Evolutionary conservation across 2,113 vertebrate genomes (phyloP), one percentile per base, ranked within the genome.

Genomic region (Sylvietta virens): DNA sequence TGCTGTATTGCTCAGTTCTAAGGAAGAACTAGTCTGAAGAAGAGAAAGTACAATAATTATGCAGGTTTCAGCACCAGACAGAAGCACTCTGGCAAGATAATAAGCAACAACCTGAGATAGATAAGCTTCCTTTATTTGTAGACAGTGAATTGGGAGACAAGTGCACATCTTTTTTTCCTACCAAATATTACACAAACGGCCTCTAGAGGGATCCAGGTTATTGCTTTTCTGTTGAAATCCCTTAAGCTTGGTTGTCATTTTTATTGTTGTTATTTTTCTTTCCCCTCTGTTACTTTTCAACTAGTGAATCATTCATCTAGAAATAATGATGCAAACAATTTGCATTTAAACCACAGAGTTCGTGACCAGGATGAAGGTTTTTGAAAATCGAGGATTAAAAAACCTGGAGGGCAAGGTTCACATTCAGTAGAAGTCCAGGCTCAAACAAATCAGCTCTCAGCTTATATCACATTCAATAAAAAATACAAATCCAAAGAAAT

Each of bases 201-300:
- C 98, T 98, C 98, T 98, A 98, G 97, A 97, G 97, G 97, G 97
- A 97, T 98, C 97, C 95, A 97, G 92, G 94, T 96, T 98, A 97
- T 97, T 98, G 95, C 82, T 97, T 97, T 96, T 95, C 85, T 97
- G 31, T 60, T 51, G 33, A 86, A 92, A 84, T 78, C 69, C 53
- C 31, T 45, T 48, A 69, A 48, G 65, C 15, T 19, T n/a, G 23
- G 31, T 33, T 54, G 48, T 50, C 18, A 23, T 60, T 47, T 54
- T 69, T 44, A 20, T 42, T 76, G 33, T 39, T 56, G 15, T 16
- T 47, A 51, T 53, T 50, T n/a, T 47, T 13, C 13, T 51, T 64
- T 10, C 10, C 21, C 28, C 27, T 6, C 64, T 80, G 62, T 77
- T 79, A 78, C 30, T 82, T 92, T 89, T 86, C 47, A 82, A 40